Percentiles rank a stretch among this genome's conserved stretches.
Evolutionary conservation across 2,888 invertebrate species (phyloP).

Genomic region (Neocrepidodera transversa): DNA sequence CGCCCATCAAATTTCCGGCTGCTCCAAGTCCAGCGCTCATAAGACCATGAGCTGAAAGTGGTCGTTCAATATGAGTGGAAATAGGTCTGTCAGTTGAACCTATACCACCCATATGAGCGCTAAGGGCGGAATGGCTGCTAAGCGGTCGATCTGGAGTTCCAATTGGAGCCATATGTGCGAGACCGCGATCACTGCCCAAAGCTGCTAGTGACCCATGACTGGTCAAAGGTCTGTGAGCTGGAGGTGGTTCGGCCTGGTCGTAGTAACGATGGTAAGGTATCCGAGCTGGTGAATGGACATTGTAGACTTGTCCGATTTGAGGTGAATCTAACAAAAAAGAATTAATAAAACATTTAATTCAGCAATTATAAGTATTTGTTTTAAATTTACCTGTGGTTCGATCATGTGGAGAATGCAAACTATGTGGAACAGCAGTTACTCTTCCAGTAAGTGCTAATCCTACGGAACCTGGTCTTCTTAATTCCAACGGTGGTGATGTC

Average conservation of each 20-base stretch:
- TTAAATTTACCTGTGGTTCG: constrained; percentile 66
- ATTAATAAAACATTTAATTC: background rate
- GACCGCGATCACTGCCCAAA: constrained; percentile 55
- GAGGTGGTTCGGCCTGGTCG: constrained; percentile 70
- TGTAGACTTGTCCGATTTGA: constrained; percentile 65
- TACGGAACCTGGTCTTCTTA: constrained; percentile 68
- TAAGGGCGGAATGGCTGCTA: constrained; percentile 45
- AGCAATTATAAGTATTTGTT: background rate
- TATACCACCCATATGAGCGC: constrained; percentile 32
- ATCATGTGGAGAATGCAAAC: constrained; percentile 74
- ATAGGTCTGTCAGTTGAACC: constrained; percentile 46
- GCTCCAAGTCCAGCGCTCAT: constrained; percentile 58
- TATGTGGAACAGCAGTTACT: constrained; percentile 70
- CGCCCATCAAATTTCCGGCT: constrained; percentile 59
- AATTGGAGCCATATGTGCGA: constrained; percentile 54
- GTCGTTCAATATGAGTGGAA: constrained; percentile 53
- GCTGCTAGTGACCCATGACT: constrained; percentile 58
- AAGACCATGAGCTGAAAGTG: constrained; percentile 54
- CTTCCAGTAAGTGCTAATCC: constrained; percentile 61
- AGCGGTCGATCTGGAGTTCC: constrained; percentile 52
- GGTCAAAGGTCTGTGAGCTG: constrained; percentile 63
- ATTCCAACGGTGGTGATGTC: constrained; percentile 72
- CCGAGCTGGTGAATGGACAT: constrained; percentile 65
- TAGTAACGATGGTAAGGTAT: constrained; percentile 64
- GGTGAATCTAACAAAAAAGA: constrained; percentile 65